Base-by-base conservation (phyloP, 2,888 invertebrate genomes). In the Morpho achilles region DNA sequence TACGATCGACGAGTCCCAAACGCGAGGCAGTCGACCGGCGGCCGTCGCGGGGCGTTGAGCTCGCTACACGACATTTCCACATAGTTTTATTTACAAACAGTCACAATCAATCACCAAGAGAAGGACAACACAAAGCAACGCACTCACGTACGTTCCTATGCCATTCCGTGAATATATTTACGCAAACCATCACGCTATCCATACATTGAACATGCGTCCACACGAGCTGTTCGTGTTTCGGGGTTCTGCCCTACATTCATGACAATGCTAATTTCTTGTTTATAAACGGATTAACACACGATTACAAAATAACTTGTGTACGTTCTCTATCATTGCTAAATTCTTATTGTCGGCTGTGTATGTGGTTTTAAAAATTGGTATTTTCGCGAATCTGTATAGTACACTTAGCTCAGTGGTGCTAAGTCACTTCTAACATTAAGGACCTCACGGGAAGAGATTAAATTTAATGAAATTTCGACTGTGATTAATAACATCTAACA, bases 61-160 rank as follows among this genome's bases (percentile, higher is more conserved):
- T 77, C 72, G 66, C 66, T 62, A 67, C 67, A 74, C 71, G 67
- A 72, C 67, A 74, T 56, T 68, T 63, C 72, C 70, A 82, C 79
- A 79, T 74, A 79, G 78, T 84, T 86, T 32, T 84, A 79, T 82
- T 81, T 81, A 84, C 82, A 75, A 79, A 62, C 73, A 75, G 71
- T 73, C 76, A 80, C 76, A 77, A 75, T 75, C 73, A 71, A 77
- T 73, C 73, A 75, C 57, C 75, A 75, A 67, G 72, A 75, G 79
- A 74, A 74, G 77, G 70, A 70, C 66, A 58, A 69, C 66, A 76
- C 78, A 72, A 72, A 79, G 80, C 78, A 70, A 72, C 70, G 74
- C 76, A 77, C 76, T 74, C 79, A 74, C 73, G 68, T 73, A 85
- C 80, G 87, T 75, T 67, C 62, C 62, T 67, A 64, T 65, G 55